Evolutionary conservation across 2,888 invertebrate genomes (phyloP).

Genomic region (Drosophila neonasuta): DNA sequence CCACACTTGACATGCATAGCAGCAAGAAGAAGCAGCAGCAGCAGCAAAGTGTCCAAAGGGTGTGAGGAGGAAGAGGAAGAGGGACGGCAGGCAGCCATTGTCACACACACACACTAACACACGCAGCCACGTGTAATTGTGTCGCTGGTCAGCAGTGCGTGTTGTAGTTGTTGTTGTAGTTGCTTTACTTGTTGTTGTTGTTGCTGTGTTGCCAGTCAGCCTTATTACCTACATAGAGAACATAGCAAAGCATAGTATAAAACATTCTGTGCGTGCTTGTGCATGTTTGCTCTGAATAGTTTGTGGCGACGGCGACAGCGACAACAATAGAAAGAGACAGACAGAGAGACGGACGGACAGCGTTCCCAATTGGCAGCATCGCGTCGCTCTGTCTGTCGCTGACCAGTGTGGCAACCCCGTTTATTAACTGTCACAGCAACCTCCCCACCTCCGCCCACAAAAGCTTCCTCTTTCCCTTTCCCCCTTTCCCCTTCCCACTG

Average conservation of each 20-base stretch:
- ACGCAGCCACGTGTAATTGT: slow-evolving; percentile 56
- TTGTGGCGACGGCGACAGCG: slow-evolving; percentile 43
- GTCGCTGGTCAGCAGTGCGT: slow-evolving; percentile 64
- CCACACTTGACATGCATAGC: slow-evolving; percentile 70
- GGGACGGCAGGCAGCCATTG: slow-evolving; percentile 34
- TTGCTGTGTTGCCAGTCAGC: slow-evolving; percentile 55
- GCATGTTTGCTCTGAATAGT: slow-evolving; percentile 53
- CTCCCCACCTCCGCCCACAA: neutral
- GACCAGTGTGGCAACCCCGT: slow-evolving; percentile 58
- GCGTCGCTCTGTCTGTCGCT: slow-evolving; percentile 25
- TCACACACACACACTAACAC: slow-evolving; percentile 41
- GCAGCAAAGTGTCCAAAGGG: neutral
- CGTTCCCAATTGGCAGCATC: slow-evolving; percentile 60
- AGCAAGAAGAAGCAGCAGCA: slow-evolving; percentile 39
- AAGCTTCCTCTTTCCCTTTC: neutral
- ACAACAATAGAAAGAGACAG: slow-evolving; percentile 55
- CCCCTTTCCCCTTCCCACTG: neutral
- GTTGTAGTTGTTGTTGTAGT: slow-evolving; percentile 38
- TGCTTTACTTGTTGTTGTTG: slow-evolving; percentile 25
- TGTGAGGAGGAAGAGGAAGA: neutral
- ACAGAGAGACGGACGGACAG: slow-evolving; percentile 20
- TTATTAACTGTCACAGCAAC: slow-evolving; percentile 57
- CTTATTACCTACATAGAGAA: slow-evolving; percentile 66
- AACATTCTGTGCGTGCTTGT: slow-evolving; percentile 38
- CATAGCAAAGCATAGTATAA: slow-evolving; percentile 1